phyloP scores from a whole-genome alignment of 2,113 vertebrate species.

The Suricata suricatta region DNA sequence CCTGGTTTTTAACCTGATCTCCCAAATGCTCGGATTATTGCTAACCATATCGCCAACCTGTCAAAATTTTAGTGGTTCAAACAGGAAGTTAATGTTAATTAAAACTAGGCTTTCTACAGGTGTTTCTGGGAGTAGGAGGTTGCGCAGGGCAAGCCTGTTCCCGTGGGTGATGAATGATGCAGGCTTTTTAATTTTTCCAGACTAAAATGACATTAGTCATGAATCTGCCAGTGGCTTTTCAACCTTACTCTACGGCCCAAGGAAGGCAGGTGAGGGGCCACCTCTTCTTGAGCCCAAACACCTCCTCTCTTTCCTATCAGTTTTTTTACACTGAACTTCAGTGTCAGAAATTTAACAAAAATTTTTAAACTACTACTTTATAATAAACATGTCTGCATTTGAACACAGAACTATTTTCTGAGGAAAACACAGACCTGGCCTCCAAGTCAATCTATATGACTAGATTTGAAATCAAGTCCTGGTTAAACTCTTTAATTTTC shows the following conservation, averaged over 20 bases:
- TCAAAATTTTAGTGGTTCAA: not conserved
- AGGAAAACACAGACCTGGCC: not conserved
- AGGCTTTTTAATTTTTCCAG: not conserved
- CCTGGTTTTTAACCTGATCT: not conserved
- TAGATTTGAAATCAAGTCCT: not conserved
- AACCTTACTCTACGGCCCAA: not conserved
- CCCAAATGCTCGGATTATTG: not conserved
- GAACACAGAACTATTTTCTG: not conserved
- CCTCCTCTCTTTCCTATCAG: not conserved
- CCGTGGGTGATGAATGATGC: not conserved
- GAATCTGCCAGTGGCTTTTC: not conserved
- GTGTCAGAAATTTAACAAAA: not conserved
- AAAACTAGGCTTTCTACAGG: not conserved
- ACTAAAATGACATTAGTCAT: not conserved
- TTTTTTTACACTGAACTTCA: not conserved
- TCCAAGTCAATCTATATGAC: not conserved
- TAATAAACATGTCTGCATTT: not conserved
- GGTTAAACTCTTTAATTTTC: not conserved
- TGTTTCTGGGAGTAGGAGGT: not conserved
- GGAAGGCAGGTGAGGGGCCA: not conserved
- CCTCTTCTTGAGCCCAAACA: not conserved
- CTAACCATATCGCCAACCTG: not conserved
- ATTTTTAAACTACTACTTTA: not conserved
- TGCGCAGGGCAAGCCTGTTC: not conserved
- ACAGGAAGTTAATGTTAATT: not conserved